Conservation (phyloP, 2,888 invertebrate genomes). For the Bursaphelenchus okinawaensis region DNA sequence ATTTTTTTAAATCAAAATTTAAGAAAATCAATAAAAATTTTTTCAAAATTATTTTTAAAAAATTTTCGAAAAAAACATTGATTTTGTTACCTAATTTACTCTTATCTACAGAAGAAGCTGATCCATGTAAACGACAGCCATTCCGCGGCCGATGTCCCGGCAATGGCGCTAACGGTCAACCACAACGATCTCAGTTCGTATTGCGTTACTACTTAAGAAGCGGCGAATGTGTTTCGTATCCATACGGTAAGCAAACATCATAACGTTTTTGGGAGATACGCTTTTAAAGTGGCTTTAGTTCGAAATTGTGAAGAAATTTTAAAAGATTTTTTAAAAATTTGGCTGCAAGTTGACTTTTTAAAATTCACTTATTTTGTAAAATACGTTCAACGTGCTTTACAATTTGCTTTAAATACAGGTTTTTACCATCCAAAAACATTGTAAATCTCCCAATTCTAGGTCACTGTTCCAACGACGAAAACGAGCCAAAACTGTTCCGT, state of each 20-base stretch:
- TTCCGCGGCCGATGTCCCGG: conserved; percentile 51
- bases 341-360: no score
- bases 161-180: conserved; percentile 35
- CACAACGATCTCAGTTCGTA: conserved; percentile 56
- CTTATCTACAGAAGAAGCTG: conserved; percentile 29
- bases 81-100: background rate
- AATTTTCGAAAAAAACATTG: no score
- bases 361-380: conserved; percentile 10
- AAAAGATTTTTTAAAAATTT: no score
- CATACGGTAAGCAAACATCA: conserved; percentile 42
- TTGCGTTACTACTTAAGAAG: conserved; percentile 54
- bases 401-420: background rate
- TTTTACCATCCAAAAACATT: background rate
- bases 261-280: background rate
- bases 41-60: background rate
- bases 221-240: conserved; percentile 57
- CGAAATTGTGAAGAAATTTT: background rate
- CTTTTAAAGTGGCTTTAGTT: background rate
- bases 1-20: background rate
- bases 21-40: no score
- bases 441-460: conserved; percentile 30
- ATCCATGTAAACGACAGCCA: conserved; percentile 56
- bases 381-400: background rate
- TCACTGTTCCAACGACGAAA: conserved; percentile 55
- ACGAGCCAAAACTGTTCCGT: conserved; percentile 54